Base-by-base conservation (phyloP, 2,113 vertebrate genomes). In the Synchiropus splendidus region DNA sequence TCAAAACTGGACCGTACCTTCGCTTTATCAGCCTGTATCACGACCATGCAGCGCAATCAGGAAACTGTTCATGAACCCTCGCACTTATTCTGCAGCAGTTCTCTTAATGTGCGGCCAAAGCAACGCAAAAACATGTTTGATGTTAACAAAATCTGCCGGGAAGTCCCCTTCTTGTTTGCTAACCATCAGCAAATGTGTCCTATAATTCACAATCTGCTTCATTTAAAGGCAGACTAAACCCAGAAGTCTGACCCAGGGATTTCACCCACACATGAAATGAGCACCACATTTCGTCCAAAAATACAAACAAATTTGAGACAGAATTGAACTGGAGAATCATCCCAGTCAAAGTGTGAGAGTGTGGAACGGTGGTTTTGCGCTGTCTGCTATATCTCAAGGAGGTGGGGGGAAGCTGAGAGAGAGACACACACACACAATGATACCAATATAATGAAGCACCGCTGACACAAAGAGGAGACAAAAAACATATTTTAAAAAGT, bases 111-210 rank as follows among this genome's bases (percentile, higher is more conserved):
- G 27, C 47, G 61, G 61, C 54, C 64, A 71, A 44, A 62, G 54
- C 13, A 60, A 55, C 42, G 67, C 46, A 64, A 53, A 63, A 56
- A 52, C 52, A 51, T 6, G 46, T 76, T 76, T 72, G 74, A 75
- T 72, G 72, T 77, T 71, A 61, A 60, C 49, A 43, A 52, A 9
- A 48, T 63, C 48, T 56, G 73, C 16, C 55, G 78, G 79, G 79
- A 82, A 82, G 64, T 78, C 69, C 77, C 80, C 75, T 67, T 67
- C 51, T 60, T 48, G 21, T 27, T 2, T 65, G 51, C 48, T 75
- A 78, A 78, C 67, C 60, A 61, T 14, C 61, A 66, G 73, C 77
- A 75, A 79, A 80, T 75, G 72, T 49, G 62, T 77, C 67, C 64
- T 70, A 18, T 82, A 70, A 74, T 65, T 70, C 62, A 52, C 45